Percentiles rank a stretch among this genome's conserved stretches.
These are phyloP conservation scores for Salvator merianae DNA, from an alignment of 2,113 vertebrate species.

Conservation along the genomic window DNA sequence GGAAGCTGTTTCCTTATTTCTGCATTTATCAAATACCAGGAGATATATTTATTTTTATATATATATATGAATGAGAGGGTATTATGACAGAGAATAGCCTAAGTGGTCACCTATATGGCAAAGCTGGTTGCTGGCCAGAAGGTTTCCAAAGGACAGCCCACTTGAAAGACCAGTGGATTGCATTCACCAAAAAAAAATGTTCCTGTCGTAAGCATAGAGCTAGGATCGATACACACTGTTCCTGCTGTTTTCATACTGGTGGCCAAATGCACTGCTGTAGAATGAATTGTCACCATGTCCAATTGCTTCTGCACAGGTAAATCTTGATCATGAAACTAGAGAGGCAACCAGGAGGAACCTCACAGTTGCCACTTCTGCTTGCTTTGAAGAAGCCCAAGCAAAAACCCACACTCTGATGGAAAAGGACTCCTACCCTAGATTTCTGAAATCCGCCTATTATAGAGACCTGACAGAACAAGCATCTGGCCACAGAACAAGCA, in stretches of 20 bases:
- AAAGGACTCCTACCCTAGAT: slow-evolving; percentile 82
- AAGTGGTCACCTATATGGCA: neutral
- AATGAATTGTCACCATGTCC: neutral
- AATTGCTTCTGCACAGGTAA: slow-evolving; percentile 72
- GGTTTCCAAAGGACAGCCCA: too few species aligned
- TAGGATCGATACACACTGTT: neutral
- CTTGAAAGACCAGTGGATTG: too few species aligned
- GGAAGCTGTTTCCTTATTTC: too few species aligned
- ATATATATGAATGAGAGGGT: neutral
- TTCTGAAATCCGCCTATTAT: slow-evolving; percentile 79
- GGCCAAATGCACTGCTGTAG: rapidly evolving
- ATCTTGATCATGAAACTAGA: slow-evolving; percentile 83
- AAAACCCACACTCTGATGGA: slow-evolving; percentile 81
- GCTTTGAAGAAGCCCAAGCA: slow-evolving; percentile 78
- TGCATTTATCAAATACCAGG: too few species aligned
- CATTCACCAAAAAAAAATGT: neutral
- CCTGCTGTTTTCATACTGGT: neutral
- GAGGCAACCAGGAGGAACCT: slow-evolving; percentile 76
- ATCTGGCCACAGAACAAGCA: slow-evolving; percentile 45
- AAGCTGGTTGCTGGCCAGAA: neutral
- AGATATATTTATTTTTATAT: too few species aligned
- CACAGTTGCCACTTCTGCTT: slow-evolving; percentile 51
- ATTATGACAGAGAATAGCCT: too few species aligned
- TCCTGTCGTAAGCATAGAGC: neutral
- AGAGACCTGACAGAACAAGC: slow-evolving; percentile 72